Percentiles rank a stretch among this genome's conserved stretches.
phyloP scores from a whole-genome alignment of 1,140 invertebrate species.

The Centruroides sculpturatus region DNA sequence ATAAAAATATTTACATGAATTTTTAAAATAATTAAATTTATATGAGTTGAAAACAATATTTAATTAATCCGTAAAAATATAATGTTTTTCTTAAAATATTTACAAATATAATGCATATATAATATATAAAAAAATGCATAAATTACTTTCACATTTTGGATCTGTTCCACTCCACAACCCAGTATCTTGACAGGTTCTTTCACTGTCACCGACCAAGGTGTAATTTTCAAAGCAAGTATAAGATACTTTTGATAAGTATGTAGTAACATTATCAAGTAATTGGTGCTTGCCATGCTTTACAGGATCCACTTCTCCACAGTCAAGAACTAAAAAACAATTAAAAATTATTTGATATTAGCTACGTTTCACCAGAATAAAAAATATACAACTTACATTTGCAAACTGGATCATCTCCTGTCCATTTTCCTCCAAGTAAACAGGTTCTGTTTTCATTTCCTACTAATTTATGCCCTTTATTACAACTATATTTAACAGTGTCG shows the following conservation, averaged over 20 bases:
- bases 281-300: constrained; percentile 53
- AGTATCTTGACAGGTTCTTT: constrained; percentile 54
- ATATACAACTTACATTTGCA: constrained; percentile 19
- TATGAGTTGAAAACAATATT: too few relatives aligned
- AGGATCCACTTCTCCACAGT: constrained; percentile 66
- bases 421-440: constrained; percentile 21
- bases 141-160: constrained; percentile 20
- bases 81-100: too few relatives aligned
- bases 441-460: constrained; percentile 39
- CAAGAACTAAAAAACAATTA: constrained; percentile 35
- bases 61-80: too few relatives aligned
- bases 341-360: background rate
- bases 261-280: constrained; percentile 46
- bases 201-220: constrained; percentile 48
- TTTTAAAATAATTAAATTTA: too few relatives aligned
- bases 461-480: constrained; percentile 67
- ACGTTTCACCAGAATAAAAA: background rate
- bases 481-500: constrained; percentile 44
- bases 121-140: background rate
- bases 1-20: too few relatives aligned
- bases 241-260: constrained; percentile 51
- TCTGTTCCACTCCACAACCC: constrained; percentile 58
- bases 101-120: too few relatives aligned
- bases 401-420: constrained; percentile 20
- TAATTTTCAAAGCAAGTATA: constrained; percentile 72